Percentiles rank a stretch among this genome's conserved stretches.
phyloP scores from a whole-genome alignment of 2,888 invertebrate genomes.

The Parelbella ahira region DNA sequence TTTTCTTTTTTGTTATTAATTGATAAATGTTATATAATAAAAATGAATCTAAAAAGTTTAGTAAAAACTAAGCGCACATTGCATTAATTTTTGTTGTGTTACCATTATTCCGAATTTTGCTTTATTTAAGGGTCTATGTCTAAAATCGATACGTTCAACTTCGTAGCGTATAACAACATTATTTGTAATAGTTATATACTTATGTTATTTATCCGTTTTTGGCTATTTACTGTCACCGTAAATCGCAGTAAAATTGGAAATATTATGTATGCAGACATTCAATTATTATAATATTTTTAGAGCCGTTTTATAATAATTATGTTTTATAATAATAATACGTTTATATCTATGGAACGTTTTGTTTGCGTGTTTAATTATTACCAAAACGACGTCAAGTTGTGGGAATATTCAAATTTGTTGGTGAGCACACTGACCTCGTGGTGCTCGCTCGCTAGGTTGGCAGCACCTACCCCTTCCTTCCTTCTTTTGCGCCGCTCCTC shows the following conservation, averaged over 20 bases:
- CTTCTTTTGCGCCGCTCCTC: constrained; percentile 78
- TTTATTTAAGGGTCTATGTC: neutral
- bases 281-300: too few relatives aligned
- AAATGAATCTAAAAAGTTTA: neutral
- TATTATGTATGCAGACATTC: too few relatives aligned
- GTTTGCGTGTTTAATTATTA: too few relatives aligned
- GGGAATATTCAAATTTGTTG: constrained; percentile 25
- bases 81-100: constrained; percentile 48
- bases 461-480: constrained; percentile 74
- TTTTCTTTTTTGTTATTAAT: neutral
- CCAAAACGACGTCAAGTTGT: neutral
- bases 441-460: constrained; percentile 66
- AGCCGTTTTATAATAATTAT: too few relatives aligned
- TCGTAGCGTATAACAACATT: too few relatives aligned
- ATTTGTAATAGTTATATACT: too few relatives aligned
- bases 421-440: constrained; percentile 70
- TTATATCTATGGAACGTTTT: too few relatives aligned
- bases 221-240: too few relatives aligned
- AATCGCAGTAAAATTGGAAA: too few relatives aligned
- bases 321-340: too few relatives aligned
- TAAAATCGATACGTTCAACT: too few relatives aligned
- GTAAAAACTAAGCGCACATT: constrained; percentile 42
- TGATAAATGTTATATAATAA: constrained; percentile 1
- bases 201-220: too few relatives aligned
- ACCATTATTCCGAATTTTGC: constrained; percentile 26